These are phyloP conservation scores for Meiosimyza platycephala DNA, from an alignment of 2,888 invertebrate species.

Conservation along the genomic window DNA sequence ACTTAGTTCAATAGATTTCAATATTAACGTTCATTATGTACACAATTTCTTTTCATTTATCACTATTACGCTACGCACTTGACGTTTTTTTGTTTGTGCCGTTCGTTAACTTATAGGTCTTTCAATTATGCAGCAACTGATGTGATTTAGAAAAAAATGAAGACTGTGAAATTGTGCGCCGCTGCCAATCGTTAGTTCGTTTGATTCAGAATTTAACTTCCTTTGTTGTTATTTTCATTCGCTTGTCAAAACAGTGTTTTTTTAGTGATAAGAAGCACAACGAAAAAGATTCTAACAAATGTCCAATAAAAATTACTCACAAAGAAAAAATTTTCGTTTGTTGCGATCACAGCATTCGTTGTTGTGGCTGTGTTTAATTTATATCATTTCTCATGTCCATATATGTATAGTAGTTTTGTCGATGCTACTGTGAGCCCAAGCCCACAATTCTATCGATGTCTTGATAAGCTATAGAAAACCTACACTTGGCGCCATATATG, in stretches of 20 bases:
- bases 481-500: too few relatives aligned
- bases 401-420: too few relatives aligned
- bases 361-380: background rate
- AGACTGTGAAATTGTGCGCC: conserved; percentile 9
- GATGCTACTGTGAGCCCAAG: too few relatives aligned
- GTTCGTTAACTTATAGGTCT: background rate
- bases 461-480: too few relatives aligned
- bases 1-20: too few relatives aligned
- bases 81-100: background rate
- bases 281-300: background rate
- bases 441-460: too few relatives aligned
- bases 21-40: too few relatives aligned
- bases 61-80: background rate
- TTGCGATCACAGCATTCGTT: conserved; percentile 10
- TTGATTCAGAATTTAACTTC: background rate
- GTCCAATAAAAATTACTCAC: background rate
- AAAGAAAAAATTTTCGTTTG: conserved; percentile 21
- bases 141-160: conserved; percentile 7
- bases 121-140: background rate
- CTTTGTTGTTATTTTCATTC: conserved; percentile 3
- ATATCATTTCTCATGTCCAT: too few relatives aligned
- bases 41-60: background rate
- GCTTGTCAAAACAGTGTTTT: background rate
- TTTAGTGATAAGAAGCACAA: background rate
- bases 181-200: conserved; percentile 35